Conservation (phyloP, 1,140 invertebrate species). For the Drosophila tropicalis region DNA sequence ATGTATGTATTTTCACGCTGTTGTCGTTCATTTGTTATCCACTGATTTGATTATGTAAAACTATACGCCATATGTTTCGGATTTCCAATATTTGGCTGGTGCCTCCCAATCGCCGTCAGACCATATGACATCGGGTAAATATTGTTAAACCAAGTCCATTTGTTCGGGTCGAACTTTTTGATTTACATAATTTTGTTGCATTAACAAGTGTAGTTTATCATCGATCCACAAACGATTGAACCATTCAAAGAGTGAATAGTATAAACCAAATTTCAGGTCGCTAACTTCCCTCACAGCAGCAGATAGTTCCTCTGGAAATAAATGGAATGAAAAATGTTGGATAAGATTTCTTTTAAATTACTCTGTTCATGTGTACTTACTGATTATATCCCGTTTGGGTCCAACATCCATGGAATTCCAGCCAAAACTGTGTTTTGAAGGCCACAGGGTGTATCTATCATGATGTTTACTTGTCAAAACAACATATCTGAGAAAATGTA, state of each 20-base stretch:
- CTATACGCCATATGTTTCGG: too few species aligned
- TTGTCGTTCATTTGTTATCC: too few species aligned
- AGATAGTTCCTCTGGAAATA: constrained; percentile 86
- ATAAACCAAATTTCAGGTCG: constrained; percentile 91
- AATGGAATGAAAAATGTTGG: constrained; percentile 16
- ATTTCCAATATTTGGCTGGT: constrained; percentile 91
- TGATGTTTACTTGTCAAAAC: constrained; percentile 97
- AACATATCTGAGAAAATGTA: constrained; percentile 87
- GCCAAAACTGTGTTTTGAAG: constrained; percentile 92
- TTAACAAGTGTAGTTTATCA: constrained; percentile 89
- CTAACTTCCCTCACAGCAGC: constrained; percentile 87
- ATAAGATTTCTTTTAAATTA: constrained; percentile 47
- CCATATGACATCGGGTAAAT: constrained; percentile 96
- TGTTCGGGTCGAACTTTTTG: constrained; percentile 90
- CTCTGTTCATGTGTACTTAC: constrained; percentile 55
- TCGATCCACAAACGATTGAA: constrained; percentile 92
- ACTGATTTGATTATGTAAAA: too few species aligned
- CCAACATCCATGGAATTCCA: constrained; percentile 96
- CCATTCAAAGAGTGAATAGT: constrained; percentile 96
- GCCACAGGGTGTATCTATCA: constrained; percentile 95
- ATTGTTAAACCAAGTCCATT: constrained; percentile 89
- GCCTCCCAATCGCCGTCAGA: constrained; percentile 96
- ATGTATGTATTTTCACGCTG: too few species aligned
- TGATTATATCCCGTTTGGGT: constrained; percentile 91
- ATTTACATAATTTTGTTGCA: constrained; percentile 87